These are phyloP conservation scores for Origma solitaria DNA, from an alignment of 2,113 vertebrate genomes.

Conservation along the genomic window DNA sequence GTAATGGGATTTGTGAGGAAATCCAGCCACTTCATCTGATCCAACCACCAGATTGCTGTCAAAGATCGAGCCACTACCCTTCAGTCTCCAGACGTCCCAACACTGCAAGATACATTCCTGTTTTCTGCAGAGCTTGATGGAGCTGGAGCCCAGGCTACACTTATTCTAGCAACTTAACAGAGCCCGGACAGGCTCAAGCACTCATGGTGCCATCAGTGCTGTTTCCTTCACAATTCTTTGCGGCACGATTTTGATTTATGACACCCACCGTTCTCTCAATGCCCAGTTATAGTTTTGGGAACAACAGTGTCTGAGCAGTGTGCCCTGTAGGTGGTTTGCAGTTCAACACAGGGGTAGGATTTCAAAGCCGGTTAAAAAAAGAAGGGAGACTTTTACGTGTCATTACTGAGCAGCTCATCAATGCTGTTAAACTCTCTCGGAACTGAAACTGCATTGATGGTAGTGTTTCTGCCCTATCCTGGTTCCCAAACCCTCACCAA, in stretches of 20 bases:
- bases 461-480: background rate
- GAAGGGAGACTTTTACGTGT: background rate
- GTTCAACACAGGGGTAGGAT: accelerated
- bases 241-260: background rate
- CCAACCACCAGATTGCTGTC: background rate
- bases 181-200: background rate
- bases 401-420: background rate
- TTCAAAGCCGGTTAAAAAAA: background rate
- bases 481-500: background rate
- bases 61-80: background rate
- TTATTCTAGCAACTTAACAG: background rate
- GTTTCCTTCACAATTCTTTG: background rate
- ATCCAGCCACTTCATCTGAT: background rate
- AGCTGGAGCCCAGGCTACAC: background rate
- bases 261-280: background rate
- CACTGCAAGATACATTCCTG: background rate
- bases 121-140: background rate
- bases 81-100: background rate
- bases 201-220: too few species aligned
- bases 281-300: background rate
- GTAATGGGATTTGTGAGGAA: background rate
- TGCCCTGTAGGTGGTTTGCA: background rate
- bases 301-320: background rate
- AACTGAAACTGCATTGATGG: background rate
- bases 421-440: background rate